These are phyloP conservation scores for Arctopsyche grandis DNA, from an alignment of 1,140 invertebrate species.

Conservation along the genomic window DNA sequence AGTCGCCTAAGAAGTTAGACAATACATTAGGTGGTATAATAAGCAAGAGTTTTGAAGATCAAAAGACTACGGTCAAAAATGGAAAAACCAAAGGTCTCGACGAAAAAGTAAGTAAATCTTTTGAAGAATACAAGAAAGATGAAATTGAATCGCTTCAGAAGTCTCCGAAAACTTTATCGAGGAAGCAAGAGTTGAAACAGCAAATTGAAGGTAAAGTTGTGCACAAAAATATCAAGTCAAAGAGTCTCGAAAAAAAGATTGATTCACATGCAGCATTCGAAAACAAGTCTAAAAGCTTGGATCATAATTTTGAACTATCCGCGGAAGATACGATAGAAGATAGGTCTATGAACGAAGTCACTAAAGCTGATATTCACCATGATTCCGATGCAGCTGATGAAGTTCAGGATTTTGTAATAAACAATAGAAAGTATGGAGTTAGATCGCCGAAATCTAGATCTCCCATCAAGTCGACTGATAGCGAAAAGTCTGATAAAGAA, in stretches of 20 bases:
- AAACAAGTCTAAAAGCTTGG: conserved; percentile 71
- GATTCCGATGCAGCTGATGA: conserved; percentile 30
- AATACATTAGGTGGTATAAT: conserved; percentile 72
- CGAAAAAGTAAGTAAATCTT: conserved; percentile 68
- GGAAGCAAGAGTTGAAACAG: conserved; percentile 71
- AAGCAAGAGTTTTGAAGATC: conserved; percentile 74
- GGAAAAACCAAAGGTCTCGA: conserved; percentile 70
- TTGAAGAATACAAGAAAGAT: conserved; percentile 70
- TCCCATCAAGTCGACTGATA: conserved; percentile 53
- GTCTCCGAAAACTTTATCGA: conserved; percentile 69
- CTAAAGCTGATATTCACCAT: conserved; percentile 64
- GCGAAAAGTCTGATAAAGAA: conserved; percentile 55
- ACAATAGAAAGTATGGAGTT: conserved; percentile 52
- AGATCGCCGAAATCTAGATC: conserved; percentile 51
- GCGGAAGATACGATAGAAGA: conserved; percentile 53
- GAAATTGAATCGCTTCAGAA: conserved; percentile 66
- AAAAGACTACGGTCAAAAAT: conserved; percentile 64
- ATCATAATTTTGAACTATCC: conserved; percentile 65
- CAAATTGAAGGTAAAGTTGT: conserved; percentile 71
- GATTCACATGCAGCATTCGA: conserved; percentile 66
- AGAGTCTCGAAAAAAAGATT: conserved; percentile 67
- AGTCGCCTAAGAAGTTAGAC: conserved; percentile 75
- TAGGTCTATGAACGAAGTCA: conserved; percentile 60
- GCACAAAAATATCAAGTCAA: conserved; percentile 69
- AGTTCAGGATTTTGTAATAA: conserved; percentile 51